phyloP scores from a whole-genome alignment of 2,888 invertebrate species.

The Achlya flavicornis region DNA sequence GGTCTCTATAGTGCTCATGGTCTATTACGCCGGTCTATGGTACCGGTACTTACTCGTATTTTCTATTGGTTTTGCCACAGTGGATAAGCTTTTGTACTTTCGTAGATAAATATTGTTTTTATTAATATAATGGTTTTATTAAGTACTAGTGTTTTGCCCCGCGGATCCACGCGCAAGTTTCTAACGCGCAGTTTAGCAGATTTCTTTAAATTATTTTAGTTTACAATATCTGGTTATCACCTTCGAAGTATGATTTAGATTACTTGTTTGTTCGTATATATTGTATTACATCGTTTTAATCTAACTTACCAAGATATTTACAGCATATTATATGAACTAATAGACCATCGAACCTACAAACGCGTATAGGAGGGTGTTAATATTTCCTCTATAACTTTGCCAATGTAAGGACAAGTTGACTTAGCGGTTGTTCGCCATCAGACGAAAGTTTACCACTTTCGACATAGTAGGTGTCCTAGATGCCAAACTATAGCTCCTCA shows the following conservation, averaged over 20 bases:
- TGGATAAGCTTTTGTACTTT: no score
- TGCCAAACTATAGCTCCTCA: constrained; percentile 2
- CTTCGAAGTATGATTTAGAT: no score
- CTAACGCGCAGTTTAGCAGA: no score
- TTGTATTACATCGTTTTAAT: background rate
- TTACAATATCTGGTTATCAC: no score
- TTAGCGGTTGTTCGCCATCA: constrained; percentile 22
- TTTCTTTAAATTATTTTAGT: no score
- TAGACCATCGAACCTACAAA: background rate
- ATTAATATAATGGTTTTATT: no score
- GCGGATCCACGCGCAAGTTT: no score
- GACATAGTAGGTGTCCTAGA: constrained; percentile 6
- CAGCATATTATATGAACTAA: background rate
- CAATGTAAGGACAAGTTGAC: constrained; percentile 19
- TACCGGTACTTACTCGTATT: no score
- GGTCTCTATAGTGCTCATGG: background rate
- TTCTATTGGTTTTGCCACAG: no score
- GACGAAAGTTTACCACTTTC: constrained; percentile 19
- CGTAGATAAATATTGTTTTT: no score
- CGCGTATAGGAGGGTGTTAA: constrained; percentile 1
- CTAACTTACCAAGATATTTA: background rate
- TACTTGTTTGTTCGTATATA: background rate
- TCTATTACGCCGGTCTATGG: background rate
- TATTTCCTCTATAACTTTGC: constrained; percentile 8
- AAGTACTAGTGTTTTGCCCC: no score